Base-by-base conservation (phyloP, 2,113 vertebrate species). In the Labrus mixtus region DNA sequence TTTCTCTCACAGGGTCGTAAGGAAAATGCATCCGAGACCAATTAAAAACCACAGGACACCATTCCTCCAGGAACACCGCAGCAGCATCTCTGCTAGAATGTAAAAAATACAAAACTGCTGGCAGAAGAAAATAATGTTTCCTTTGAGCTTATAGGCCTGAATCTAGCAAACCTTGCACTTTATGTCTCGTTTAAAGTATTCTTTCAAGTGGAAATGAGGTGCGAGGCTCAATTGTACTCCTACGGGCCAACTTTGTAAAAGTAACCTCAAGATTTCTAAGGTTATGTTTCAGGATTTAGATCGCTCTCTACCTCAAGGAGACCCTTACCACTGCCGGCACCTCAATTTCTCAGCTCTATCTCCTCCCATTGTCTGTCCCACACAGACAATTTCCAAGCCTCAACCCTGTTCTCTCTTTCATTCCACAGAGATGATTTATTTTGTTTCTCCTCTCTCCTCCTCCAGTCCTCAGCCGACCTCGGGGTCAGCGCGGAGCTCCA, bases 341-440 rank as follows among this genome's bases (percentile, higher is more conserved):
- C 76, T 83, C 62, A 13, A 64, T 80, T 33, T 63, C 69, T 85
- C 77, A 29, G 65, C 76, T 58, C 9, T 46, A 62, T 29, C 22
- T 17, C 61, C 17, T 74, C 45, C 54, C 57, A 72, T 68, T 73
- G 67, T 73, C 64, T 22, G 39, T 39, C 51, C 2, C 13, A 19
- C 59, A 65, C 56, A 59, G 61, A 68, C 61, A 76, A 37, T 19
- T 62, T 66, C 70, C 76, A 78, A 53, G 82, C 67, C 82, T 73
- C 36, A 20, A 36, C 12, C 48, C 5, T 62, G 69, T 59, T 70
- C 78, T 67, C 60, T 51, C 60, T 83, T 83, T 85, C 82, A 87
- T 89, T 91, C 85, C 82, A 72, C 70, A 61, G 68, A 73, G 82
- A 82, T 89, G 91, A 91, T 92, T 90, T 87, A 91, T 91, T 87